phyloP scores from a whole-genome alignment of 2,113 vertebrate species.

The Rhynchomys soricoides region DNA sequence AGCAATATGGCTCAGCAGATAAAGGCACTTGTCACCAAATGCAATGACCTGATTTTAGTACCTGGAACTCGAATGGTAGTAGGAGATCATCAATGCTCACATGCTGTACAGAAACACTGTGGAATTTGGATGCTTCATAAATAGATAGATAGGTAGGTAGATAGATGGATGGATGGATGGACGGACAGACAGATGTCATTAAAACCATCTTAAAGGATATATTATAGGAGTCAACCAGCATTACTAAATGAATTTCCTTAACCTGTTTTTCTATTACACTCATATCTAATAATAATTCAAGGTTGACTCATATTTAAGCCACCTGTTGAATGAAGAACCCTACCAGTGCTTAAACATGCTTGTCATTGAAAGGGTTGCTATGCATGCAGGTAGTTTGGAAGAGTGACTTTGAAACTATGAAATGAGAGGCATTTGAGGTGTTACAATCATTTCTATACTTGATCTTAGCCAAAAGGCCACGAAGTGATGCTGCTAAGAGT shows the following conservation, averaged over 20 bases:
- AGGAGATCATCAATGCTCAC: not conserved
- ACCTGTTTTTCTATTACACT: not conserved
- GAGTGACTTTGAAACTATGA: not conserved
- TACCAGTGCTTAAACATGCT: not conserved
- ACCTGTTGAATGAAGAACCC: not conserved
- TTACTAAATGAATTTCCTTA: slow-evolving; percentile 23
- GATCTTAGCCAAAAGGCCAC: not conserved
- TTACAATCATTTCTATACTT: not conserved
- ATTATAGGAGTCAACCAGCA: not conserved
- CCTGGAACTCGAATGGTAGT: not conserved
- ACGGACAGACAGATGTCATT: not conserved
- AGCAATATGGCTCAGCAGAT: not conserved
- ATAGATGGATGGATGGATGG: too few species aligned
- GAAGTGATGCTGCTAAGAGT: not conserved
- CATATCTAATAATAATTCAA: not conserved
- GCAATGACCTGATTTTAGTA: not conserved
- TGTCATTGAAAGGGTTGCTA: not conserved
- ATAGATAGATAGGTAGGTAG: not conserved
- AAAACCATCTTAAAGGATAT: not conserved
- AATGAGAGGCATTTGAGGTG: not conserved
- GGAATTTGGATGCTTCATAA: too few species aligned
- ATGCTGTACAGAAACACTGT: not conserved
- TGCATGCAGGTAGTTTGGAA: not conserved
- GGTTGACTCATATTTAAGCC: slow-evolving; percentile 18
- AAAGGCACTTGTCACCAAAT: not conserved